phyloP scores from a whole-genome alignment of 2,113 vertebrate species.

The Tautogolabrus adspersus region DNA sequence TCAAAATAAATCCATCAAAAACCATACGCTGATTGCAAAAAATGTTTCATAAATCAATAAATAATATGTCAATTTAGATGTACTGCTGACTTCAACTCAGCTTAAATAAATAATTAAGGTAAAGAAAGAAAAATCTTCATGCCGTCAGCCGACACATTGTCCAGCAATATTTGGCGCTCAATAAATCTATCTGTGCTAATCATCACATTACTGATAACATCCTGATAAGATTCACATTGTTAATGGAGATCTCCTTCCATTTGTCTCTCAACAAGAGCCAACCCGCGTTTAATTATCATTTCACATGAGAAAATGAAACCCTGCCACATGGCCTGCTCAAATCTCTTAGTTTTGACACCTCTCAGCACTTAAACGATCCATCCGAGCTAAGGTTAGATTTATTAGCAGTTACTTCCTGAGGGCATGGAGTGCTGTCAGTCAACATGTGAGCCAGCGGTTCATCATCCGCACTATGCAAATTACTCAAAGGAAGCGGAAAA shows the following conservation, averaged over 20 bases:
- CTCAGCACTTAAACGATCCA: not conserved
- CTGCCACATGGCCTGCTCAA: not conserved
- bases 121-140: conserved; percentile 3
- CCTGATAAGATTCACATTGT: conserved; percentile 52
- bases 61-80: conserved; percentile 31
- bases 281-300: not conserved
- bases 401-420: not conserved
- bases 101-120: conserved; percentile 14
- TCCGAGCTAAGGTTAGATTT: not conserved
- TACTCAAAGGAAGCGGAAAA: not conserved
- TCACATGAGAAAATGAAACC: not conserved
- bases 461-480: not conserved
- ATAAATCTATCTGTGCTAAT: conserved; percentile 19
- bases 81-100: conserved; percentile 57
- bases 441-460: not conserved
- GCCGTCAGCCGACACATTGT: conserved; percentile 51
- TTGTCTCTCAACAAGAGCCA: too few relatives aligned
- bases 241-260: not conserved
- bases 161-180: conserved; percentile 61
- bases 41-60: conserved; percentile 44
- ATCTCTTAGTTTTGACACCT: not conserved
- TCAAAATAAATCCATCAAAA: conserved; percentile 23
- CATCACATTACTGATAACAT: conserved; percentile 15
- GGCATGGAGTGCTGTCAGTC: not conserved
- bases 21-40: not conserved